These are phyloP conservation scores for Eupsilia transversa DNA, from an alignment of 2,888 invertebrate species.

Conservation along the genomic window DNA sequence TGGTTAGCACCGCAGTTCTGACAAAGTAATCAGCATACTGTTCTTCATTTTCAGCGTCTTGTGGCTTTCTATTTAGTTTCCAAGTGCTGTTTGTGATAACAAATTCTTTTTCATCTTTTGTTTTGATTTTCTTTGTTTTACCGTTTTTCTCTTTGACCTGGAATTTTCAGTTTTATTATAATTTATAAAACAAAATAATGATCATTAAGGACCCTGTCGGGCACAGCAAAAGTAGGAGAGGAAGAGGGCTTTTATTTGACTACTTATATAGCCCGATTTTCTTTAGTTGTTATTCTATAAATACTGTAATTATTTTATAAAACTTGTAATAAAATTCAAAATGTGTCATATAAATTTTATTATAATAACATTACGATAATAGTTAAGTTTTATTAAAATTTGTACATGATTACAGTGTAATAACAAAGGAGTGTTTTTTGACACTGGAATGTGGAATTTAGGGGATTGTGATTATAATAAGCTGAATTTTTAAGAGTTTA, in stretches of 20 bases:
- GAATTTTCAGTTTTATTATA: constrained; percentile 16
- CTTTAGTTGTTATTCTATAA: too few relatives aligned
- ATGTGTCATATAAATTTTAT: too few relatives aligned
- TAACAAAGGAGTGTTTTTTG: background rate
- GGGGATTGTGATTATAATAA: background rate
- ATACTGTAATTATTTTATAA: too few relatives aligned
- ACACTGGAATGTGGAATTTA: background rate
- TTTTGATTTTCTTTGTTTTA: constrained; percentile 84
- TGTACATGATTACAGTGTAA: background rate
- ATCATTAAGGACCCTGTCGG: too few relatives aligned
- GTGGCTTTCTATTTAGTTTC: constrained; percentile 79
- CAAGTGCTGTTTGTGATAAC: constrained; percentile 85
- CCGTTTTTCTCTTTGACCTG: constrained; percentile 85
- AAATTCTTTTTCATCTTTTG: constrained; percentile 77
- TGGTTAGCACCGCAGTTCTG: constrained; percentile 80
- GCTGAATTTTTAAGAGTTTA: background rate
- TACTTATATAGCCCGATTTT: too few relatives aligned
- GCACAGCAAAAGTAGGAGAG: too few relatives aligned
- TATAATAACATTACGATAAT: too few relatives aligned
- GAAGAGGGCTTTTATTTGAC: too few relatives aligned
- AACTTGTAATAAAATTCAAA: too few relatives aligned
- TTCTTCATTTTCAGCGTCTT: constrained; percentile 67
- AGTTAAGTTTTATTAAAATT: background rate
- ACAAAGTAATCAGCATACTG: constrained; percentile 84
- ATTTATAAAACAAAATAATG: too few relatives aligned